Conservation (phyloP, 2,113 vertebrate genomes). For the Eretmochelys imbricata region DNA sequence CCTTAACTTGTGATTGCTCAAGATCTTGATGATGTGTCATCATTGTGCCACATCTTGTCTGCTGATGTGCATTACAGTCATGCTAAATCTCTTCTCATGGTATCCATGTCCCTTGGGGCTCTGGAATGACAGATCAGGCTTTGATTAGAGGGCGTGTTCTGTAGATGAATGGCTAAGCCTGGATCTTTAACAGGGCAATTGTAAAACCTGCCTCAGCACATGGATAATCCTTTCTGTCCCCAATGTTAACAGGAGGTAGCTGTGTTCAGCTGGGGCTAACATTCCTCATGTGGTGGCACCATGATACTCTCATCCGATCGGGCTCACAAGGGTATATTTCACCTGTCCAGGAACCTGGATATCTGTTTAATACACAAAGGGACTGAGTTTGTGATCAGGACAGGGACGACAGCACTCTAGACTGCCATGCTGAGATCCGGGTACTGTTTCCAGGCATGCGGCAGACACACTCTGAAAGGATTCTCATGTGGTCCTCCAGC, state of each 20-base stretch:
- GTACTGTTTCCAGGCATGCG: not conserved
- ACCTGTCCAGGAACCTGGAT: not conserved
- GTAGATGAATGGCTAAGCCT: not conserved
- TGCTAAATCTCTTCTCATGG: not conserved
- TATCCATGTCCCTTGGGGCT: not conserved
- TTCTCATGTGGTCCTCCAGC: not conserved
- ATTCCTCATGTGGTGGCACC: not conserved
- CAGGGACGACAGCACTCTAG: not conserved
- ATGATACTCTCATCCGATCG: not conserved
- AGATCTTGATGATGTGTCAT: constrained; percentile 6
- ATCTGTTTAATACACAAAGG: not conserved
- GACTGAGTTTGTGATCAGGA: not conserved
- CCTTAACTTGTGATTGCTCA: not conserved
- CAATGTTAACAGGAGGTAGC: not conserved
- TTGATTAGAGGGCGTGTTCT: not conserved
- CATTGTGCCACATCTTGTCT: not conserved
- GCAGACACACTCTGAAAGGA: not conserved
- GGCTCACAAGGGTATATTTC: not conserved
- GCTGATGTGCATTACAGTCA: not conserved
- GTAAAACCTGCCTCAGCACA: not conserved
- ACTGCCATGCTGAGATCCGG: not conserved
- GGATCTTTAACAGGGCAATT: not conserved
- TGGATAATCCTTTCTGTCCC: not conserved
- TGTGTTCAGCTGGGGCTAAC: not conserved
- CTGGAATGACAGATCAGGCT: not conserved